These are phyloP conservation scores for Schlechtendalia chinensis DNA, from an alignment of 1,140 invertebrate genomes.

Conservation along the genomic window DNA sequence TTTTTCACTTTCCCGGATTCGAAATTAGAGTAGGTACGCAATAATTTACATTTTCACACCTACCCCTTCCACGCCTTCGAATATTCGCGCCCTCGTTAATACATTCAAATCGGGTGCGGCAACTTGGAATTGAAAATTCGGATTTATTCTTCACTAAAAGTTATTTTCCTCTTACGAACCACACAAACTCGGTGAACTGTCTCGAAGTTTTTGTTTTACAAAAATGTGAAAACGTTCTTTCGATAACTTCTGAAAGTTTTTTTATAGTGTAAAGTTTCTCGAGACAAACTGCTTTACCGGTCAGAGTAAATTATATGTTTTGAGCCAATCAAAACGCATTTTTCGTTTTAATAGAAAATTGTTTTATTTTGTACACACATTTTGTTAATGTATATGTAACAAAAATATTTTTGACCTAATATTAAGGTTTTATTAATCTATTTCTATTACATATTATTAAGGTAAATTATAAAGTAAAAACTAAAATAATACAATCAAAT, in stretches of 20 bases:
- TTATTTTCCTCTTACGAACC: neutral
- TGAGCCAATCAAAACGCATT: neutral
- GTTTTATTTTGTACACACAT: neutral
- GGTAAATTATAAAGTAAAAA: neutral
- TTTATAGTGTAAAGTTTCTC: conserved; percentile 16
- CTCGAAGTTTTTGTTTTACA: conserved; percentile 26
- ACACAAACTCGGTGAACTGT: neutral
- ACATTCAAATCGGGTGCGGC: neutral
- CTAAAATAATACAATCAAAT: too few relatives aligned
- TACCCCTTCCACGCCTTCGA: neutral
- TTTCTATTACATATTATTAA: neutral
- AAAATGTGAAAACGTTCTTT: conserved; percentile 31
- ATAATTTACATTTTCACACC: conserved; percentile 3
- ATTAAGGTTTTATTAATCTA: neutral
- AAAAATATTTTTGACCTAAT: neutral
- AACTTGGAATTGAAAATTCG: conserved; percentile 30
- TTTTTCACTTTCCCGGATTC: conserved; percentile 6
- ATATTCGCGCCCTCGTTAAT: neutral
- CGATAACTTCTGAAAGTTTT: conserved; percentile 19
- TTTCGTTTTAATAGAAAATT: neutral
- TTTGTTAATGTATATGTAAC: neutral
- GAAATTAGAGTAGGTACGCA: conserved; percentile 9
- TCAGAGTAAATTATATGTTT: conserved; percentile 26
- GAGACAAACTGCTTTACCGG: neutral
- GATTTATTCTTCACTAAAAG: conserved; percentile 29